Evolutionary conservation across 2,113 vertebrate genomes (phyloP).

Genomic region (Trichechus manatus): DNA sequence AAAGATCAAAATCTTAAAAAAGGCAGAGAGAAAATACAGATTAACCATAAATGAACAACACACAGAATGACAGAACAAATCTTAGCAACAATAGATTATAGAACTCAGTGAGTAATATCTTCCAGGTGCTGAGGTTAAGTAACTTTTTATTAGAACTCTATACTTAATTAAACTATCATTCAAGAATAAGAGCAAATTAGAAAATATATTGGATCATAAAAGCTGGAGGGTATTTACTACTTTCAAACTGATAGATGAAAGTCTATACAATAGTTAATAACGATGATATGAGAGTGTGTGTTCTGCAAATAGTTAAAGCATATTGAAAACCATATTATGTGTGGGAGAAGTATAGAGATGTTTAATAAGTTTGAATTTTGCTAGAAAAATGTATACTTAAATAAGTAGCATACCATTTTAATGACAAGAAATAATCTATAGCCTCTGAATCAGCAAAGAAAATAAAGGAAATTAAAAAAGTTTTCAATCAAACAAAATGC

Average conservation of each 20-base stretch:
- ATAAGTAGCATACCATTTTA: too few species aligned
- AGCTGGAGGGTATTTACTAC: neutral
- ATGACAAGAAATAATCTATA: too few species aligned
- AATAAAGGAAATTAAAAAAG: neutral
- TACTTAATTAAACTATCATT: too few species aligned
- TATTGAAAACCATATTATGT: neutral
- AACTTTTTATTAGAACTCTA: too few species aligned
- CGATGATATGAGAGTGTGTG: neutral
- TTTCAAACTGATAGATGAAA: constrained; percentile 18
- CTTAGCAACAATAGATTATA: too few species aligned
- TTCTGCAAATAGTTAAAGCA: neutral
- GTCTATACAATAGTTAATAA: neutral
- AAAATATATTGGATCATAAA: neutral
- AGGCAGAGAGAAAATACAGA: too few species aligned
- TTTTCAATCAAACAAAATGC: constrained; percentile 2
- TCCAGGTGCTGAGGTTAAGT: too few species aligned
- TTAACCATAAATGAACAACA: too few species aligned
- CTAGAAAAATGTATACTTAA: neutral
- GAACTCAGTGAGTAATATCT: too few species aligned
- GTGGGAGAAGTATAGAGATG: neutral
- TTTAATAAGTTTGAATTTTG: constrained; percentile 9
- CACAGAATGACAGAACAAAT: too few species aligned
- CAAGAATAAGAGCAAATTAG: neutral
- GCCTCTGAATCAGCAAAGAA: too few species aligned
- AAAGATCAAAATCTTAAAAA: too few species aligned